Base-by-base conservation (phyloP, 2,888 invertebrate species). In the Sarcophaga carnaria region DNA sequence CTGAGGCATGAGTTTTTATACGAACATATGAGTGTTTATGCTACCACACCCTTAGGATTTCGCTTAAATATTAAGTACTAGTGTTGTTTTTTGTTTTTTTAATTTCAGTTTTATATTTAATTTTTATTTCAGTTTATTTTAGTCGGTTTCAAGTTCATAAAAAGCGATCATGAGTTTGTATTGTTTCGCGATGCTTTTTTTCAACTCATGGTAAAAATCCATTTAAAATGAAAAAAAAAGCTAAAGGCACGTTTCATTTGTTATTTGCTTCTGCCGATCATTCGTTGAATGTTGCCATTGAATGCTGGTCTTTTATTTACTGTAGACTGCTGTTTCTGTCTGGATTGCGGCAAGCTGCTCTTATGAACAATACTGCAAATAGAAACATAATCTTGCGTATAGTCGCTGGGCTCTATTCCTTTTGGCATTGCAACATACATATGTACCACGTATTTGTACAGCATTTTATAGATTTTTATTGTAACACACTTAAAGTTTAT, bases 161-260 rank as follows among this genome's bases (percentile, higher is more conserved):
- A 37, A 37, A 37, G 78, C 83, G 78, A 83, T 66, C 86, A 86
- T 83, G 77, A 78, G 77, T 75, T 37, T 79, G 66, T 66, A 64
- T 54, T 80, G 80, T 80, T 17, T 66, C 67, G 22, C 20, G 27
- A 45, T 75, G 8, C 37, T 37, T 25, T 66, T 71, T 37, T 37
- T 75, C 64, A 59, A 37, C 25, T 78, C 69, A 20, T 75, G 67
- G 4, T 63, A 80, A 81, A 74, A 54, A 63, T 74, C 67, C 37
- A 71, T 82, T 67, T 71, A 64, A 83, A 67, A 49, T 22, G 47
- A 45, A 64, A 37, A 66, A 66, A 22, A 79, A 79, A 70, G 74
- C 83, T 69, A 25, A 83, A 81, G 77, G 86, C 86, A 83, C 86
- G 86, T 86, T 86, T 83, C 86, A 86, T 80, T 86, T 80, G 80